Evolutionary conservation across 2,888 invertebrate genomes (phyloP), one percentile per base, ranked within the genome.

Genomic region (Mechanitis mazaeus): DNA sequence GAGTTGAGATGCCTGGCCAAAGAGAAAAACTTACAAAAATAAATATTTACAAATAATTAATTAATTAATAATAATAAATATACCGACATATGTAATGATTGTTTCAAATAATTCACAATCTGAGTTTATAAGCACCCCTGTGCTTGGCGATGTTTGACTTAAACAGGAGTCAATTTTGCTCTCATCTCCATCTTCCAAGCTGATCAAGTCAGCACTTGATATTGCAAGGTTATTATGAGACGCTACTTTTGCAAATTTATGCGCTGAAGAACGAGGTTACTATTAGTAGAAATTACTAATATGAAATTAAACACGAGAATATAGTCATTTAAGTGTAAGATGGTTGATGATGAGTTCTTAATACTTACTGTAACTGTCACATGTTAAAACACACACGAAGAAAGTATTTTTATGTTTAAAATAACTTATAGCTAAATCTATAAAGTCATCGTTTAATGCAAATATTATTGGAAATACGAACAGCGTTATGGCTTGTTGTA

Each of bases 1-100:
- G 1, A 79, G 77, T 70, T 75, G 33, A 4, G 85, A 83, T 31
- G 79, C 83, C 86, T 86, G 63, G 3, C 33, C 35, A 28, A 54
- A 47, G 35, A 4, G 11, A 12, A 56, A 33, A 7, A n/a, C 1
- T 31, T 31, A 45, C 9, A n/a, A 11, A 46, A n/a, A 55, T 7
- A 31, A 20, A 42, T 57, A 53, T 4, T 42, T 45, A 31, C 28
- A 6, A 35, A 35, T 35, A 6, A 35, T 6, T 5, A 6, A 6
- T 35, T 35, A 35, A 35, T 5, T 5, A 35, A 35, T 5, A 35
- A 35, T 35, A 20, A 35, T 35, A 35, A 6, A 35, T 45, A 33
- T 64, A 78, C 80, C 76, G 67, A 83, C 84, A 61, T 72, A 72
- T 45, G 66, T n/a, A 60, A 83, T 56, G 2, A 76, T 45, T 6